Conservation (phyloP, 2,797 vertebrate genomes). For the Lacerta bilineata region DNA sequence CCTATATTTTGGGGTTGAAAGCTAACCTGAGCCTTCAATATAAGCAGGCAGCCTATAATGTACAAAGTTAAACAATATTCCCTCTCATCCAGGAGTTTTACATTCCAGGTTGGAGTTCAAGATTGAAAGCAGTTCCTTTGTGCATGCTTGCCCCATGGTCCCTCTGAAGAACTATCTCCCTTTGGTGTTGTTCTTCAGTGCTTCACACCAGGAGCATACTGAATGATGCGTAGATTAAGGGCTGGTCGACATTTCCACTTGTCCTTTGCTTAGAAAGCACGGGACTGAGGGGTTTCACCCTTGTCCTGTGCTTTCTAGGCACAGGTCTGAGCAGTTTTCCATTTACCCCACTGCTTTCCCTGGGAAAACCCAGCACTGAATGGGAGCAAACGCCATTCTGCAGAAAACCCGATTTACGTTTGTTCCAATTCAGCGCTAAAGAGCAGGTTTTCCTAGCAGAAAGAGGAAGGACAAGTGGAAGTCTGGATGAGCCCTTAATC, state of each 20-base stretch:
- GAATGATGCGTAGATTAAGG: background rate
- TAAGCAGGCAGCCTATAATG: background rate
- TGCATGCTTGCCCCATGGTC: background rate
- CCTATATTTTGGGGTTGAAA: background rate
- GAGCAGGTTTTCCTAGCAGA: too few species aligned
- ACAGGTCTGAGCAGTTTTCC: too few species aligned
- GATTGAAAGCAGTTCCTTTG: background rate
- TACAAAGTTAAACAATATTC: background rate
- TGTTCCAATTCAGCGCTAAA: too few species aligned
- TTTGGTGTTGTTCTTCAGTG: background rate
- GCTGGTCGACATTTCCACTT: too few species aligned
- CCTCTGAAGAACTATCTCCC: background rate
- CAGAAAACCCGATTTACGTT: too few species aligned
- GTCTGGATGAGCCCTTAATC: background rate
- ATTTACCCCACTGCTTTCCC: too few species aligned
- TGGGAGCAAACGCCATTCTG: too few species aligned
- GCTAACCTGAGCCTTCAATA: background rate
- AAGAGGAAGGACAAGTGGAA: too few species aligned
- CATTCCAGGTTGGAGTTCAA: background rate
- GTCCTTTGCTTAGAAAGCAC: too few species aligned
- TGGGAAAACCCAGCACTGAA: too few species aligned
- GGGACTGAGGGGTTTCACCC: too few species aligned
- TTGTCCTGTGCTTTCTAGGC: too few species aligned
- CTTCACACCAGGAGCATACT: background rate
- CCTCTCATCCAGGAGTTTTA: background rate